Percentiles rank a stretch among this genome's conserved stretches.
Conservation (phyloP, 2,888 invertebrate genomes). For the Lasioglossum vierecki region DNA sequence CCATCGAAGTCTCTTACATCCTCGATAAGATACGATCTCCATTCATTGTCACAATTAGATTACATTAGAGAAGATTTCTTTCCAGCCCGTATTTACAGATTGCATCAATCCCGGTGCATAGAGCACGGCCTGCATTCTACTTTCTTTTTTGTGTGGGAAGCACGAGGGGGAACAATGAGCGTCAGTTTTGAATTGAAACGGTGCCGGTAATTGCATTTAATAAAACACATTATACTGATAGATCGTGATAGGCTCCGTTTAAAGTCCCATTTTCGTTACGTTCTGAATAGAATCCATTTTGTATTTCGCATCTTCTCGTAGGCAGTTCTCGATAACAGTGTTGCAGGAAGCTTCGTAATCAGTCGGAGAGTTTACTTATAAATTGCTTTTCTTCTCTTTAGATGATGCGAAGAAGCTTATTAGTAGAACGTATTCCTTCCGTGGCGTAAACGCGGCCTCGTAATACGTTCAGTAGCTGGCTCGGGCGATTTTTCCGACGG, state of each 20-base stretch:
- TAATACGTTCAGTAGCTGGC: neutral
- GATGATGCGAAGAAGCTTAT: neutral
- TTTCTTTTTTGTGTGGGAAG: slow-evolving; percentile 19
- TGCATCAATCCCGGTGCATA: slow-evolving; percentile 39
- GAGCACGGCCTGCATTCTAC: slow-evolving; percentile 32
- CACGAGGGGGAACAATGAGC: slow-evolving; percentile 27
- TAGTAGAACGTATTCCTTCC: neutral
- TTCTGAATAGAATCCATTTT: neutral
- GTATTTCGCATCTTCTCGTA: neutral
- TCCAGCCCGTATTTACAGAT: slow-evolving; percentile 49
- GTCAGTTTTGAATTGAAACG: slow-evolving; percentile 14
- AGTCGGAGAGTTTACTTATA: neutral
- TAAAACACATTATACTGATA: slow-evolving; percentile 14
- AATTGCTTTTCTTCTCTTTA: neutral
- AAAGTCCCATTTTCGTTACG: neutral
- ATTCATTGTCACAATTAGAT: slow-evolving; percentile 56
- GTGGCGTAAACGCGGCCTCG: neutral
- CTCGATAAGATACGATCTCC: slow-evolving; percentile 36
- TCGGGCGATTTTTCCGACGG: neutral
- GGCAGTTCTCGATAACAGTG: neutral
- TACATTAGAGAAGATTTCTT: slow-evolving; percentile 25
- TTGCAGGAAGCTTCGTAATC: slow-evolving; percentile 1
- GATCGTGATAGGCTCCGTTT: slow-evolving; percentile 16
- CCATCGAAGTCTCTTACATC: slow-evolving; percentile 21
- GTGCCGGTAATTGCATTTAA: slow-evolving; percentile 11